Evolutionary conservation across 37 sponge, comb jelly and placozoan genomes (phyloP), one percentile per base, ranked within the genome.

Genomic region (Tethya wilhelma): DNA sequence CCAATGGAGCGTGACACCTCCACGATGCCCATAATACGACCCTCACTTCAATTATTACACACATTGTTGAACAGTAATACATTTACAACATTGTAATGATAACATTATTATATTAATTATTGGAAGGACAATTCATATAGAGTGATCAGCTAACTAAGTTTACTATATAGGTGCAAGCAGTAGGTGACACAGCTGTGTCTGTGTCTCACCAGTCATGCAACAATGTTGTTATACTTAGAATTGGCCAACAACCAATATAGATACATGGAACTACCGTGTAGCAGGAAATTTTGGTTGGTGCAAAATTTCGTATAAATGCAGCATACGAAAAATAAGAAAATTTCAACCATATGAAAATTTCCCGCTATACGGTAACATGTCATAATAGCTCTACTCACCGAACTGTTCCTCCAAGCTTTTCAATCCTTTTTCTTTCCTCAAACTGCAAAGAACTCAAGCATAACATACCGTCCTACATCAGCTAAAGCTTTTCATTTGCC

Each of bases 1-100:
- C 95, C 95, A 66, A 94, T 83, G 31, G 92, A 91, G 28, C 95
- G 84, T 32, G 95, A 90, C 64, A 94, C 95, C 74, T 94, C 95
- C 19, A 94, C 44, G 2, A 91, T 80, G 31, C 95, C 95, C 64
- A 83, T 72, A 53, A 94, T 89, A 1, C 95, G 71, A n/a, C 95
- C 95, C 6, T 94, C 95, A 29, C 95, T 94, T 62, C 0, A 64
- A 38, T 19, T 14, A 72, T n/a, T 12, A 19, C 9, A 9, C 53
- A 9, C 9, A 49, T 49, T 14, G 58, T 22, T 9, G 2, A 33
- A 20, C 25, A 33, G 28, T 44, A 49, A 49, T 49, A 19, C 53
- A 19, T 49, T 14, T 19, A 49, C 14, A 26, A 11, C 30, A 44
- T 22, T 17, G 62, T 36, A 31, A 58, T 20, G 29, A 38, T 39